phyloP scores from a whole-genome alignment of 2,113 vertebrate species.

The Hippocampus comes region DNA sequence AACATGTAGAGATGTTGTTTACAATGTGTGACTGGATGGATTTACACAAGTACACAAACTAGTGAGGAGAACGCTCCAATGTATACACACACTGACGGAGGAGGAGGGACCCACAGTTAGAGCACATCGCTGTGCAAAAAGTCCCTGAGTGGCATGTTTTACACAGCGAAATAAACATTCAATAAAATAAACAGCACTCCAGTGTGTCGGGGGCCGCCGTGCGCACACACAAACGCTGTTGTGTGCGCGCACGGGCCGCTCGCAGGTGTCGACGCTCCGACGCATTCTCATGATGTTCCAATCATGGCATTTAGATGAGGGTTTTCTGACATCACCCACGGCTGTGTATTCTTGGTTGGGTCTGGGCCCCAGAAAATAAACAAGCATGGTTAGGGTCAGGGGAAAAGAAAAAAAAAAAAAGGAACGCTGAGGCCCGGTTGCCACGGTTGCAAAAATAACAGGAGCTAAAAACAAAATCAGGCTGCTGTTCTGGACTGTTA shows the following conservation, averaged over 20 bases:
- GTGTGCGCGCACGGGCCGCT: conserved; percentile 14
- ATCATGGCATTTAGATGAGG: conserved; percentile 1
- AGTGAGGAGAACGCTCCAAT: conserved; percentile 66
- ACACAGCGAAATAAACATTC: conserved; percentile 68
- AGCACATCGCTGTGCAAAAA: conserved; percentile 38
- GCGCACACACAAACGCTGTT: conserved; percentile 28
- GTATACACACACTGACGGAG: conserved; percentile 50
- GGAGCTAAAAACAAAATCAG: background rate
- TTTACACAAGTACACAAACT: conserved; percentile 76
- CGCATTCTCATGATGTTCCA: background rate
- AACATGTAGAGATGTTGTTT: conserved; percentile 77
- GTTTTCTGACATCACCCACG: conserved; percentile 1
- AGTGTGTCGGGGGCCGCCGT: conserved; percentile 35
- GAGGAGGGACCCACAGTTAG: conserved; percentile 11
- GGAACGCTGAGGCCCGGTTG: background rate
- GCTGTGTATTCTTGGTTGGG: background rate
- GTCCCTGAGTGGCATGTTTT: conserved; percentile 66
- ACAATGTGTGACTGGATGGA: conserved; percentile 76
- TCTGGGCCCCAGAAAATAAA: background rate
- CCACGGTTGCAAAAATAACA: conserved; percentile 3
- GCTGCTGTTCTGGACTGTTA: background rate
- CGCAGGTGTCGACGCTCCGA: conserved; percentile 20
- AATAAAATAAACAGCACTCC: conserved; percentile 65
- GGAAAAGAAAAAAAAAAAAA: background rate
- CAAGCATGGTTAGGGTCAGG: background rate